Percentiles rank a stretch among this genome's conserved stretches.
Conservation (phyloP, 2,113 vertebrate species). For the Microcebus griseorufus region DNA sequence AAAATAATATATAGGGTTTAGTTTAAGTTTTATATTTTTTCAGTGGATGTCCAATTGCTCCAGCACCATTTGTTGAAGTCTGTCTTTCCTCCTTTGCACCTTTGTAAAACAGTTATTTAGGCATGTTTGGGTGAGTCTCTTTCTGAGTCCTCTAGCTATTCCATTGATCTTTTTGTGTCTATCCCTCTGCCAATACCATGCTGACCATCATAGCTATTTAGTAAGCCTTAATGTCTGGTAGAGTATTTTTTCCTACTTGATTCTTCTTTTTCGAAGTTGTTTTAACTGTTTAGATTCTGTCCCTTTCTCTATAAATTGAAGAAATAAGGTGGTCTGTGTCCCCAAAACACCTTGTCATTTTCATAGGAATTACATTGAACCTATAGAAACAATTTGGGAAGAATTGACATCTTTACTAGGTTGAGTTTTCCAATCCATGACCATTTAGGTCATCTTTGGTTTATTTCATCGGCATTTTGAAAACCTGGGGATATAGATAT, state of each 20-base stretch:
- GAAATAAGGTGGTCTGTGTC: not conserved
- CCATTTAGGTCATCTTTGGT: not conserved
- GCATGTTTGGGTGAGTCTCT: not conserved
- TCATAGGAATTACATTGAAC: not conserved
- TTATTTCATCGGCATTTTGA: constrained; percentile 10
- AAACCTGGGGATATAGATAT: not conserved
- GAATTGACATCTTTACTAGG: not conserved
- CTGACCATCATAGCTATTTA: not conserved
- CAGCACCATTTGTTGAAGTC: not conserved
- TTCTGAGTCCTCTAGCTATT: not conserved
- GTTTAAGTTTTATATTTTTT: not conserved
- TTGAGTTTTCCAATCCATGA: not conserved
- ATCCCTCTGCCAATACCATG: not conserved
- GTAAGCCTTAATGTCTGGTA: not conserved
- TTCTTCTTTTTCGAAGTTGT: not conserved
- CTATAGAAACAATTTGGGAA: not conserved
- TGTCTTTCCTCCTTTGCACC: not conserved
- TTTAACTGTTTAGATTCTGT: not conserved
- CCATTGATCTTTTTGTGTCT: not conserved
- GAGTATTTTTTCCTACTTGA: not conserved
- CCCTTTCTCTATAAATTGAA: not conserved
- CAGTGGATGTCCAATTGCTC: not conserved
- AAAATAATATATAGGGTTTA: not conserved
- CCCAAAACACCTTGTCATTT: not conserved
- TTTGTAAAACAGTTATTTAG: not conserved